Evolutionary conservation across 2,888 invertebrate species (phyloP).

Genomic region (Podabrus alpinus): DNA sequence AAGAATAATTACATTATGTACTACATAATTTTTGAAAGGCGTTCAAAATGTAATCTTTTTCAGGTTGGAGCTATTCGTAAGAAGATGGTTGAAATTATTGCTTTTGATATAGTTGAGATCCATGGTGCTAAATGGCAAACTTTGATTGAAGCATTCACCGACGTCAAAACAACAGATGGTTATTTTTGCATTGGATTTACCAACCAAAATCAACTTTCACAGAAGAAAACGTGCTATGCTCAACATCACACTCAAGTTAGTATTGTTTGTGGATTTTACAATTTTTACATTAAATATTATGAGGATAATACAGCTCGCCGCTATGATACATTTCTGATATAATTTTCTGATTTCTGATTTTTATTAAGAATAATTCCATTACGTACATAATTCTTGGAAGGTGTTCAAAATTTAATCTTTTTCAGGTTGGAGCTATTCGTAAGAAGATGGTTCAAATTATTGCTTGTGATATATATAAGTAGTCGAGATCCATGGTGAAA

Average conservation of each 20-base stretch:
- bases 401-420: conserved; percentile 18
- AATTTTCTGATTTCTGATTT: conserved; percentile 24
- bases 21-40: background rate
- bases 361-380: too few relatives aligned
- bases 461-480: conserved; percentile 89
- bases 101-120: conserved; percentile 91
- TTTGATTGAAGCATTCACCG: conserved; percentile 94
- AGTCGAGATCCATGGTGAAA: conserved; percentile 98
- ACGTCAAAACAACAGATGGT: conserved; percentile 98
- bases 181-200: conserved; percentile 99
- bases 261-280: background rate
- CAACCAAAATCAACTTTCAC: conserved; percentile 90
- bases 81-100: conserved; percentile 98
- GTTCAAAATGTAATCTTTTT: conserved; percentile 21
- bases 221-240: conserved; percentile 98
- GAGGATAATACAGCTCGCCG: conserved; percentile 57
- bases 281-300: conserved; percentile 39
- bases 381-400: background rate
- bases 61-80: conserved; percentile 88
- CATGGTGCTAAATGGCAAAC: conserved; percentile 99
- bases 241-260: conserved; percentile 94
- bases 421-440: conserved; percentile 86
- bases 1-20: too few relatives aligned
- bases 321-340: conserved; percentile 40
- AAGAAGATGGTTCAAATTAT: conserved; percentile 99